Base-by-base conservation (phyloP, 2,113 vertebrate genomes). In the Trematocara zebra region DNA sequence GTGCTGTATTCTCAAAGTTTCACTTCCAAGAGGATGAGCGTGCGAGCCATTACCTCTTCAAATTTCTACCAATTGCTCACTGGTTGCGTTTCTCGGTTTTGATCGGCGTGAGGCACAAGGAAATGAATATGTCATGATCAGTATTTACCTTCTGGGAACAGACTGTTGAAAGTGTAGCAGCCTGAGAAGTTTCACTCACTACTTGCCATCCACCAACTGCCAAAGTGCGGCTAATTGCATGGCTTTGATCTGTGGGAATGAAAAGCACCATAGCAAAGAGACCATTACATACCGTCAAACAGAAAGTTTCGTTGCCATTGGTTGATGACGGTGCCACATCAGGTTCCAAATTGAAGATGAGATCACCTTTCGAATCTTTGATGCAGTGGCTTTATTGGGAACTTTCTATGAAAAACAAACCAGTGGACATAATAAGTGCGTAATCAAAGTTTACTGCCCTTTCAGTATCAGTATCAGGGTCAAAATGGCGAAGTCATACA, bases 31-130 rank as follows among this genome's bases (percentile, higher is more conserved):
- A 61, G 47, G 35, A 42, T 56, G 40, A 89, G 15, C 2, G 4
- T 4, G 52, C 2, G 26, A 28, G 9, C 52, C 10, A 14, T 12
- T 44, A 51, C 33, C 15, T 81, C 52, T 37, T 80, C 11, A 52
- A 67, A 47, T 40, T 53, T 88, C 17, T 4, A 72, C 76, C 23
- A 12, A 74, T 89, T 37, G 53, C 67, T 89, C 23, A 44, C 59
- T 8, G 11, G 44, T 91, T 89, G 83, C 12, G 10, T 92, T 94
- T 95, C 81, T 95, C 91, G 9, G 82, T 94, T 95, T 91, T 83
- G 49, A 87, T 95, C 93, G 74, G 74, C 76, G 52, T 7, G 57
- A 49, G 37, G 18, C 5, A 15, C 4, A 18, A 18, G 67, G 44
- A 89, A 93, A 89, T 59, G 37, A 15, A 57, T 52, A 8, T 82